Evolutionary conservation across 2,113 vertebrate species (phyloP).

Genomic region (Apteryx owenii): DNA sequence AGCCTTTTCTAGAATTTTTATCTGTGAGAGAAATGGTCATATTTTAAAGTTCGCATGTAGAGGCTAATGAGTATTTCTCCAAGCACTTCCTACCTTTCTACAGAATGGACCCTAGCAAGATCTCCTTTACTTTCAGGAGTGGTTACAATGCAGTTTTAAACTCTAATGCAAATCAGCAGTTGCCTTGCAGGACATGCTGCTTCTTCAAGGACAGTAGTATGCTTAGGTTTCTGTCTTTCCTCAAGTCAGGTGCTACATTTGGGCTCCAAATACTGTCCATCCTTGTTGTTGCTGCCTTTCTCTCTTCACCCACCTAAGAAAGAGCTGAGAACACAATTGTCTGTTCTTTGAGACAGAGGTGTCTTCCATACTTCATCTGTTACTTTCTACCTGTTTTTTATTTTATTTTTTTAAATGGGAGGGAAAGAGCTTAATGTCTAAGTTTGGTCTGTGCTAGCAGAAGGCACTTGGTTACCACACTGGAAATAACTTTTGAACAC

Average conservation of each 20-base stretch:
- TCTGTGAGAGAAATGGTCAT: neutral
- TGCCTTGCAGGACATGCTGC: neutral
- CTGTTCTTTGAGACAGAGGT: neutral
- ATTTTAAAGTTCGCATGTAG: neutral
- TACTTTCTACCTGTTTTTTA: neutral
- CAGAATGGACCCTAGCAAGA: neutral
- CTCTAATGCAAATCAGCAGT: neutral
- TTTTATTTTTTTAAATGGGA: neutral
- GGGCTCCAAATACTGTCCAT: neutral
- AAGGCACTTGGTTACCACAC: neutral
- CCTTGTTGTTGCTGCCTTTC: neutral
- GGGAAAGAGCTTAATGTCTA: neutral
- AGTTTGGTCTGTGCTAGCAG: neutral
- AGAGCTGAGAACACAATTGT: neutral
- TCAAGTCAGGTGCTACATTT: neutral
- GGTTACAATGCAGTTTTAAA: neutral
- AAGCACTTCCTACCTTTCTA: neutral
- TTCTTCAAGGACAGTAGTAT: neutral
- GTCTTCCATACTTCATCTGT: neutral
- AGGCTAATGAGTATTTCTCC: neutral
- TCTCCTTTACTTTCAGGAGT: neutral
- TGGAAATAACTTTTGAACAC: neutral
- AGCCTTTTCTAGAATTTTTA: neutral
- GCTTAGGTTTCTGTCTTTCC: neutral
- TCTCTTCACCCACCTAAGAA: rapidly evolving